These are phyloP conservation scores for Epinotia demarniana DNA, from an alignment of 2,888 invertebrate species.

Conservation along the genomic window DNA sequence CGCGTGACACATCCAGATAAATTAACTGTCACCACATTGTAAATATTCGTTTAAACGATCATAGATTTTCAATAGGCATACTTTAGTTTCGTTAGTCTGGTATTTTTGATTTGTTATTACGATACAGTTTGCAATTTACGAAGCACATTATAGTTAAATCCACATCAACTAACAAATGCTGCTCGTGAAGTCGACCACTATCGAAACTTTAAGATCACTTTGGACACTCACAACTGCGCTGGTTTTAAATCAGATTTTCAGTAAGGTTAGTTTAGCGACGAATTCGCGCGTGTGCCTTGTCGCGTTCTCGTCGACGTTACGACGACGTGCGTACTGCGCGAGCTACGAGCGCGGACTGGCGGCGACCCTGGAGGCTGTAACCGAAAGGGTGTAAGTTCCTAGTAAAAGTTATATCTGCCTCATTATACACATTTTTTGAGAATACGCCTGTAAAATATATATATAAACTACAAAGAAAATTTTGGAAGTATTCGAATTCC, in stretches of 20 bases:
- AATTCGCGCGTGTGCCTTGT: background rate
- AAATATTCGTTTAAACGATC: constrained; percentile 10
- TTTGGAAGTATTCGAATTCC: no score
- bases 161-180: background rate
- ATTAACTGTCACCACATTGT: constrained; percentile 7
- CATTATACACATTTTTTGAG: background rate
- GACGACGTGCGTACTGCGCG: constrained; percentile 31
- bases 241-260: constrained; percentile 2
- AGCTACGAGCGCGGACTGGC: constrained; percentile 42
- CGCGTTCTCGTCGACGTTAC: constrained; percentile 12
- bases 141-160: constrained; percentile 7
- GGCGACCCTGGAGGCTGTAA: constrained; percentile 46
- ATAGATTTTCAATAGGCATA: constrained; percentile 11
- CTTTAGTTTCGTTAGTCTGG: background rate
- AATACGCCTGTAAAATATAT: background rate
- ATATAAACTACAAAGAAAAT: no score
- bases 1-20: background rate
- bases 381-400: constrained; percentile 36
- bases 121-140: background rate
- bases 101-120: background rate
- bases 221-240: background rate
- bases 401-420: constrained; percentile 21
- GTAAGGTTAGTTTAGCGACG: background rate
- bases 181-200: background rate
- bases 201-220: background rate